Base-by-base conservation (phyloP, 2,113 vertebrate genomes). In the Brachyhypopomus gauderio region DNA sequence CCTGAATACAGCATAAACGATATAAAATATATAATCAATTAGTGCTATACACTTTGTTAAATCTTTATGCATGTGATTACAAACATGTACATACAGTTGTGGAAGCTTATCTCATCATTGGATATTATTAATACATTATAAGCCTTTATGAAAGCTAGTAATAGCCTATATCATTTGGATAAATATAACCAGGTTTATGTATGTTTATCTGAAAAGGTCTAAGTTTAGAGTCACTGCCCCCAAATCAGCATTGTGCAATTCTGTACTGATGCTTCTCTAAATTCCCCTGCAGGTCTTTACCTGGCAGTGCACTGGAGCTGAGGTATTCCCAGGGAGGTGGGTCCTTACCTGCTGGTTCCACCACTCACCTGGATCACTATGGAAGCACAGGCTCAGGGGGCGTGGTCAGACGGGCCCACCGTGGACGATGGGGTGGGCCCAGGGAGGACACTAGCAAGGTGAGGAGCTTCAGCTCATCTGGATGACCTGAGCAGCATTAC, bases 221-320 rank as follows among this genome's bases (percentile, higher is more conserved):
- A 14, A 52, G 45, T 52, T 52, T 52, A 52, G 45, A 52, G 45
- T 52, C 12, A 52, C 45, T 52, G 45, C 12, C 12, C 11, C 4
- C 38, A 70, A 16, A 23, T 3, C 22, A 45, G 34, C 5, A 17
- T n/a, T 3, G 20, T 38, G 3, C 17, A 20, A 48, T 55, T 55
- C 22, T 56, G 25, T 22, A 16, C 23, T 55, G 22, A 17, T 55
- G 58, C 23, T 45, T 23, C 71, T 41, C 85, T 87, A 90, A 84
- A 58, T 88, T 90, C 80, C 88, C 87, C 56, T 88, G 84, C 84
- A 96, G 96, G 87, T 97, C 96, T 80, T 93, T 97, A 63, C 96
- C 96, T 11, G 96, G 96, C 30, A 97, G 96, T 75, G 96, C 95
- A 79, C 89, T 96, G 87, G 96, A 97, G 87, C 87, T 97, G 77